These are phyloP conservation scores for Bolborhynchus lineola DNA, from an alignment of 2,113 vertebrate genomes.

Conservation along the genomic window DNA sequence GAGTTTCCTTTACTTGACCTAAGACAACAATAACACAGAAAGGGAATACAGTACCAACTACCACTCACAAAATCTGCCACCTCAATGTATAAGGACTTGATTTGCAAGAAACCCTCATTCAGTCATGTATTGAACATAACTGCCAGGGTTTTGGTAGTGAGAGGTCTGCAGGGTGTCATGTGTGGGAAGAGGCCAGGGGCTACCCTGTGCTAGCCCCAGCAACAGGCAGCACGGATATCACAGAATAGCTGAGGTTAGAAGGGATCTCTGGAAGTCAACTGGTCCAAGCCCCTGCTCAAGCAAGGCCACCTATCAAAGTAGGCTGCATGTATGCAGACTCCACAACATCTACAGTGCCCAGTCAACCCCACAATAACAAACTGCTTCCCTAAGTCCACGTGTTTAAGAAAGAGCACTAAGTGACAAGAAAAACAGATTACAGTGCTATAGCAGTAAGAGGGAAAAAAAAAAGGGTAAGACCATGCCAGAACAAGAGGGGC, in stretches of 20 bases:
- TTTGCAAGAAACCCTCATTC: neutral
- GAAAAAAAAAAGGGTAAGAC: neutral
- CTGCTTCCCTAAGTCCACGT: neutral
- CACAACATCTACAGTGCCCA: neutral
- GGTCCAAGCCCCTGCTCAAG: neutral
- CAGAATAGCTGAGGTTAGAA: neutral
- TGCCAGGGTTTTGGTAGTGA: neutral
- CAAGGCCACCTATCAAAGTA: neutral
- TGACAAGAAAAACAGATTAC: neutral
- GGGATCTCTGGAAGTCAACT: neutral
- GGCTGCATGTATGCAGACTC: neutral
- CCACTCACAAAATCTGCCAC: neutral
- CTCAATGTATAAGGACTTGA: neutral
- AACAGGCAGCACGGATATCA: neutral
- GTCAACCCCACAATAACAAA: neutral
- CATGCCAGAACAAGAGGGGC: neutral
- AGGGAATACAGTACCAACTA: neutral
- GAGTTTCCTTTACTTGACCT: slow-evolving; percentile 21
- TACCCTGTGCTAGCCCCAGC: neutral
- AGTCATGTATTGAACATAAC: rapidly evolving
- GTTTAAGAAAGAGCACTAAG: neutral
- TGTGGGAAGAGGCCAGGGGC: neutral
- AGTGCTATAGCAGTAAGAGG: neutral
- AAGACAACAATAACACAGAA: neutral
- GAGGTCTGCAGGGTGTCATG: neutral